A percentile compares a stretch with the other conserved stretches of the same genome.
phyloP scores from a whole-genome alignment of 2,797 vertebrate genomes.

The Alca torda region DNA sequence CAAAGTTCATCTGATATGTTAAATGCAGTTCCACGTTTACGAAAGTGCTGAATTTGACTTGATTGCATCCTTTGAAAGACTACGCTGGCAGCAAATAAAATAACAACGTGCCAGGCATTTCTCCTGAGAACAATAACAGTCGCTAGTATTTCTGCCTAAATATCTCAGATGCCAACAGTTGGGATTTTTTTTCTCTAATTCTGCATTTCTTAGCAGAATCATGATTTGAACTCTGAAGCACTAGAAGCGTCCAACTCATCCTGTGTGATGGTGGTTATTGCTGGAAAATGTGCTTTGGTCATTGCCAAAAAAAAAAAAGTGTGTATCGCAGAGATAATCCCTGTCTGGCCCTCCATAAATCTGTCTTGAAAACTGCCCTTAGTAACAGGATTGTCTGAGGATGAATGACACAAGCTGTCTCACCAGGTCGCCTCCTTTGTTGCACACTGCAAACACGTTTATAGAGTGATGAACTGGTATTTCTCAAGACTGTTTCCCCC shows the following conservation, averaged over 20 bases:
- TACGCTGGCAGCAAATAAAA: neutral
- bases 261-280: neutral
- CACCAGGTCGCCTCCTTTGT: neutral
- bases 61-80: neutral
- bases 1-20: conserved; percentile 33
- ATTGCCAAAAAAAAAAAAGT: neutral
- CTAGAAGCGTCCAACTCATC: neutral
- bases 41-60: neutral
- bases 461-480: neutral
- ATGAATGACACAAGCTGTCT: neutral
- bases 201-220: neutral
- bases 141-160: neutral
- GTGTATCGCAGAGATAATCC: neutral
- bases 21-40: neutral
- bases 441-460: rapidly evolving
- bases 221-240: neutral
- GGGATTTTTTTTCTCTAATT: neutral
- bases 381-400: neutral
- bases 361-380: neutral
- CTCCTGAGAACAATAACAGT: neutral
- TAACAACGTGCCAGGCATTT: neutral
- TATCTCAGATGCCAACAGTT: neutral
- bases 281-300: neutral
- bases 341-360: neutral
- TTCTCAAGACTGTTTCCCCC: neutral